Conservation (phyloP, 2,888 invertebrate genomes). For the Bombyx huttoni region DNA sequence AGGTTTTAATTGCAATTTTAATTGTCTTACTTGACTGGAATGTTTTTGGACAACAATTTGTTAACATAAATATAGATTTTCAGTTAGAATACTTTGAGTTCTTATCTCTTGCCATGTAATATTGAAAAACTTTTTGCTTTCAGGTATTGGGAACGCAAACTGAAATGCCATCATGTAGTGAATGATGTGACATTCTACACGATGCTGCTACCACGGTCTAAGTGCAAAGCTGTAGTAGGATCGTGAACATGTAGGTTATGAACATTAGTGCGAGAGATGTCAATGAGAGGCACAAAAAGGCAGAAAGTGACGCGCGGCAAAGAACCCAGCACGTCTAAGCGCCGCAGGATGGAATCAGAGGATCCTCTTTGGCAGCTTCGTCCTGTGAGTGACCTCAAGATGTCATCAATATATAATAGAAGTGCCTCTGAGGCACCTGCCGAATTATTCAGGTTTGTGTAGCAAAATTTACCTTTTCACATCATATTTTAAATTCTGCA, state of each 20-base stretch:
- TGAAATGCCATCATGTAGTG: slow-evolving; percentile 61
- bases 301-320: slow-evolving; percentile 54
- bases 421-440: slow-evolving; percentile 87
- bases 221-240: slow-evolving; percentile 57
- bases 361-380: slow-evolving; percentile 83
- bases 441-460: slow-evolving; percentile 80
- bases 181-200: slow-evolving; percentile 65
- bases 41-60: not conserved
- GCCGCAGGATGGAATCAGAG: slow-evolving; percentile 58
- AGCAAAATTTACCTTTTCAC: slow-evolving; percentile 2
- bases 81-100: not conserved
- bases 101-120: not conserved
- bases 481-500: no score
- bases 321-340: slow-evolving; percentile 55
- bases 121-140: slow-evolving; percentile 12
- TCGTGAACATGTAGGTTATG: slow-evolving; percentile 68
- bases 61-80: not conserved
- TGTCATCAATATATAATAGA: slow-evolving; percentile 90
- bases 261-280: slow-evolving; percentile 44
- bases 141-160: slow-evolving; percentile 47
- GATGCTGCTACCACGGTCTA: slow-evolving; percentile 62
- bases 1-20: slow-evolving; percentile 7
- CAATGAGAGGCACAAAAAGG: slow-evolving; percentile 66
- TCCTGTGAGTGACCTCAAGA: slow-evolving; percentile 88
- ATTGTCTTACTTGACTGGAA: slow-evolving; percentile 13